A percentile compares a stretch with the other conserved stretches of the same genome.
phyloP scores from a whole-genome alignment of 2,113 vertebrate genomes.

The Laticauda colubrina region DNA sequence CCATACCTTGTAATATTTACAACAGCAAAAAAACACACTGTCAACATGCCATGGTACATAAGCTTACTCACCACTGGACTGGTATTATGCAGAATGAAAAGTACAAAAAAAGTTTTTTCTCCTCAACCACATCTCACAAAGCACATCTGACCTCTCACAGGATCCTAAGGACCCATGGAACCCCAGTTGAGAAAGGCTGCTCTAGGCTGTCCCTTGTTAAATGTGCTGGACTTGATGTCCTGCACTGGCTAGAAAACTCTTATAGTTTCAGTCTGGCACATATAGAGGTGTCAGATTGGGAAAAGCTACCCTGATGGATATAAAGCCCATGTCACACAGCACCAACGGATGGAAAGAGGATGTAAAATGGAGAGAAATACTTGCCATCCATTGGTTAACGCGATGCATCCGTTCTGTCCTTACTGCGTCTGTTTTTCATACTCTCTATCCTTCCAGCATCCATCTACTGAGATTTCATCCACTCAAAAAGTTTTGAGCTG shows the following conservation, averaged over 20 bases:
- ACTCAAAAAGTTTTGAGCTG: no score
- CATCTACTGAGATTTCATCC: no score
- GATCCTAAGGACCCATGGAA: not conserved
- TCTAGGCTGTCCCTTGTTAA: not conserved
- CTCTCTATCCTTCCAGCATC: no score
- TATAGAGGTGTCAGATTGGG: not conserved
- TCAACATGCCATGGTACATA: not conserved
- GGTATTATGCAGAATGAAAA: not conserved
- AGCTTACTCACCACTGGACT: not conserved
- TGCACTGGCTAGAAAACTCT: not conserved
- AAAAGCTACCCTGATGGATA: not conserved
- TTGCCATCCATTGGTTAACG: no score
- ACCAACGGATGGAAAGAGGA: no score
- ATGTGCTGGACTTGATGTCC: not conserved
- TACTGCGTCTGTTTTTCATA: no score
- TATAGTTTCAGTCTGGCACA: not conserved
- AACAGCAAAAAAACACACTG: not conserved
- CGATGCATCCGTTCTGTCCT: no score
- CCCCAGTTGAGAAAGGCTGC: not conserved
- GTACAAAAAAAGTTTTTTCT: not conserved
- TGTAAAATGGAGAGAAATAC: no score
- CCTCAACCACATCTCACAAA: not conserved
- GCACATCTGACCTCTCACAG: not conserved
- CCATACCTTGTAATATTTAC: not conserved
- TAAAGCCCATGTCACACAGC: not conserved